Base-by-base conservation (phyloP, 2,113 vertebrate genomes). In the Gavia stellata region DNA sequence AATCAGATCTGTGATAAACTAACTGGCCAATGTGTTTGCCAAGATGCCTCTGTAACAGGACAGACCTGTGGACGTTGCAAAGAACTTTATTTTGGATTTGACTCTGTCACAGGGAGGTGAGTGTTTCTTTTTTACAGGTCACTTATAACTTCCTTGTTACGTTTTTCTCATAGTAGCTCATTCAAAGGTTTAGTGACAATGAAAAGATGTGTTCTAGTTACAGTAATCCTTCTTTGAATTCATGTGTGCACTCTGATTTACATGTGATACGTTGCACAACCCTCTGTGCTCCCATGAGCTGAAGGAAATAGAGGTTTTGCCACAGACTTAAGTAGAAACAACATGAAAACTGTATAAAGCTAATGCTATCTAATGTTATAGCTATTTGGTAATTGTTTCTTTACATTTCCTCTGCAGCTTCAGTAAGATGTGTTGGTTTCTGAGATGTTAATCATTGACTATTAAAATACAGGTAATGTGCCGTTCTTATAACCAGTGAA, bases 71-170 rank as follows among this genome's bases (percentile, higher is more conserved):
- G 99, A 94, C 98, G 15, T 33, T 99, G 99, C 94, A 95, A 55
- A 75, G 98, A 99, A 45, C 96, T 96, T 88, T 98, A 98, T 97
- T 99, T 98, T 94, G 98, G 98, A 89, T 99, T 99, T 95, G 98
- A 99, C 89, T 97, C 98, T 86, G 97, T 98, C 84, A 96, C 97
- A 52, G 99, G 99, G 96, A 99, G 98, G 99, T 99, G 97, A 98
- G 96, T 94, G 29, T 70, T 94, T 71, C 14, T 49, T 86, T 92
- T 71, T 74, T 49, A 33, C 38, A 86, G 58, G 17, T 79, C 62
- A 8, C 14, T 79, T 94, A 16, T 4, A 81, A 28, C n/a, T 7
- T 50, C 36, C n/a, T 61, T 2, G 0, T 75, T 80, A n/a, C 3
- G 2, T 74, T 90, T 83, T 82, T 73, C 62, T 85, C 7, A 3